Evolutionary conservation across 2,888 invertebrate species (phyloP).

Genomic region (Erebia palarica): DNA sequence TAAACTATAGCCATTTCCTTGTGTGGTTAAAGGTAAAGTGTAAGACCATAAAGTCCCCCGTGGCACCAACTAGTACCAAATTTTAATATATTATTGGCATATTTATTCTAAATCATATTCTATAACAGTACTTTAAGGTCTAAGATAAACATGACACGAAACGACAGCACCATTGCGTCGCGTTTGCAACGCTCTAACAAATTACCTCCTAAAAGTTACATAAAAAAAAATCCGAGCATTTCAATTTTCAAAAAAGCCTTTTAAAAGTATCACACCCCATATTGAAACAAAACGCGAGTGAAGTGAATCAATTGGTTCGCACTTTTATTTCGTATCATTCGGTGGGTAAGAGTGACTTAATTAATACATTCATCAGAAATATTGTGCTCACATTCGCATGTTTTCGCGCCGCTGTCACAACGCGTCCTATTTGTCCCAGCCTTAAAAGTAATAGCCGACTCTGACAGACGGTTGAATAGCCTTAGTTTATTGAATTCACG

Average conservation of each 20-base stretch:
- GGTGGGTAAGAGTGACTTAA: no score
- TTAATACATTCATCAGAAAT: no score
- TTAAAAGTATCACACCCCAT: no score
- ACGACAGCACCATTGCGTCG: not conserved
- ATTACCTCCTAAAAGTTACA: not conserved
- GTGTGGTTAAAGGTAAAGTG: not conserved
- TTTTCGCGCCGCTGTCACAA: not conserved
- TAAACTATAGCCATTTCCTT: not conserved
- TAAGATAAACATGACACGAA: not conserved
- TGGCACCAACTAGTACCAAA: conserved; percentile 7
- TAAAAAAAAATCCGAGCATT: no score
- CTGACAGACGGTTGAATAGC: conserved; percentile 43
- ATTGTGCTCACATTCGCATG: no score
- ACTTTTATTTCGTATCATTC: no score
- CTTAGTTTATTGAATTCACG: conserved; percentile 31
- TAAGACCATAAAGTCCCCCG: not conserved
- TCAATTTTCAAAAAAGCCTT: no score
- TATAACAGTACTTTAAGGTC: conserved; percentile 22
- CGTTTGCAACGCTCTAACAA: not conserved
- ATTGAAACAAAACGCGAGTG: no score
- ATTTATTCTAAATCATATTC: conserved; percentile 18
- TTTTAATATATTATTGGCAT: conserved; percentile 18
- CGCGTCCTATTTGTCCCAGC: not conserved
- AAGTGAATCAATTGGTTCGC: no score
- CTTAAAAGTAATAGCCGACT: conserved; percentile 26